Evolutionary conservation across 2,113 vertebrate genomes (phyloP), one percentile per base, ranked within the genome.

Genomic region (Tapirus terrestris): DNA sequence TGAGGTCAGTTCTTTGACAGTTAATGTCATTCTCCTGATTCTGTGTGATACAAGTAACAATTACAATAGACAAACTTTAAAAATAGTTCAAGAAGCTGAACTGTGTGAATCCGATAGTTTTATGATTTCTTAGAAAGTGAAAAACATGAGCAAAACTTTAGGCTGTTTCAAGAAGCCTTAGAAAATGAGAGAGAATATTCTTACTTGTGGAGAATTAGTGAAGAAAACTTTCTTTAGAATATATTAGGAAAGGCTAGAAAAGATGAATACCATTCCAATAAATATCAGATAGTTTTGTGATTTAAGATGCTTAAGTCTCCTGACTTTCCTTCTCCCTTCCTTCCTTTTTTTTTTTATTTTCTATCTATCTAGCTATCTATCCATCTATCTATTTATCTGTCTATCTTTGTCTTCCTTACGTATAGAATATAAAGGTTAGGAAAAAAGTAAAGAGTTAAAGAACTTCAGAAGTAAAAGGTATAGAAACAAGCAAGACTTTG

Each of bases 1-100:
- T 79, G 82, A 90, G 0, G 0, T 63, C 63, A 80, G 13, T 72
- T 87, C 93, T 98, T 97, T 65, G 93, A 96, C 43, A 92, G 67
- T 53, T 89, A 96, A 92, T 56, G 17, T 81, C 48, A 63, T 97
- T 97, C 93, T 98, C 88, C 96, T 96, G 91, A 93, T 72, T 94
- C 89, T 96, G 72, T 95, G 36, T 63, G 16, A 95, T 61, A n/a
- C 21, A 89, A 91, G 61, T 1, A 5, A 68, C 6, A 79, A 85
- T 95, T 96, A 91, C 0, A 90, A 39, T 33, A 98, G 92, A 81
- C 72, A 82, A 95, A 83, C 33, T 96, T 94, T 93, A 96, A 98
- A 97, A 96, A 91, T 63, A 96, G 25, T 43, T 95, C 5, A 89
- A 85, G 16, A 82, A 91, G 48, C 12, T 88, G 18, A 94, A 93